Percentiles rank a stretch among this genome's conserved stretches.
Evolutionary conservation across 2,797 vertebrate species (phyloP).

Genomic region (Lacerta bilineata): DNA sequence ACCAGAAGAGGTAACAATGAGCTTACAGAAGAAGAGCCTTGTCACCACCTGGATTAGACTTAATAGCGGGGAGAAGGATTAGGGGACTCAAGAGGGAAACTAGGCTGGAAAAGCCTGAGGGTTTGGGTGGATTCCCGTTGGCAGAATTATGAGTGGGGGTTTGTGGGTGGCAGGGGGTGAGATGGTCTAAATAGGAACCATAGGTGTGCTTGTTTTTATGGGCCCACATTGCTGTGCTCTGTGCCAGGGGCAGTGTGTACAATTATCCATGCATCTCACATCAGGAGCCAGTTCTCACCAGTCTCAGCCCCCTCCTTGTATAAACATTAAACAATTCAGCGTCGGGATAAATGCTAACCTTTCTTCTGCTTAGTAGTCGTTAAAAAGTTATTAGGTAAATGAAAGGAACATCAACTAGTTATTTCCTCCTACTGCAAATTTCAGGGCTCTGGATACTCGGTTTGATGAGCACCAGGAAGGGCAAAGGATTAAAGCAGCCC

Average conservation of each 20-base stretch:
- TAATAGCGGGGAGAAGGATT: too few relatives aligned
- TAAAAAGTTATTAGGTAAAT: neutral
- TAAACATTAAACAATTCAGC: slow-evolving; percentile 10
- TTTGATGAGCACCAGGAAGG: too few relatives aligned
- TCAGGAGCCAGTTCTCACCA: slow-evolving; percentile 7
- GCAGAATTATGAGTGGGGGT: neutral
- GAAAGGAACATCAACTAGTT: neutral
- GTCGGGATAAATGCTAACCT: neutral
- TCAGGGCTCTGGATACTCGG: too few relatives aligned
- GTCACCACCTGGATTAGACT: neutral
- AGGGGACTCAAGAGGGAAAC: neutral
- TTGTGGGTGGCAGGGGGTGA: neutral
- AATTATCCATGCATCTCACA: neutral
- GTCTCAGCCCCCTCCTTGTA: neutral
- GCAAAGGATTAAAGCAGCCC: too few relatives aligned
- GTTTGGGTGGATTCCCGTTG: neutral
- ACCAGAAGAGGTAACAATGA: neutral
- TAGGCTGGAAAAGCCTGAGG: neutral
- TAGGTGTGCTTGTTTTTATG: neutral
- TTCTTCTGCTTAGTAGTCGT: neutral
- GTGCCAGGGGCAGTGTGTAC: neutral
- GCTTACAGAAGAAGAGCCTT: neutral
- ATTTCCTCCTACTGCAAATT: too few relatives aligned
- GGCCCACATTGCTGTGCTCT: neutral
- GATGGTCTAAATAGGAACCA: neutral